Conservation (phyloP, 2,797 vertebrate species). For the Fratercula arctica region DNA sequence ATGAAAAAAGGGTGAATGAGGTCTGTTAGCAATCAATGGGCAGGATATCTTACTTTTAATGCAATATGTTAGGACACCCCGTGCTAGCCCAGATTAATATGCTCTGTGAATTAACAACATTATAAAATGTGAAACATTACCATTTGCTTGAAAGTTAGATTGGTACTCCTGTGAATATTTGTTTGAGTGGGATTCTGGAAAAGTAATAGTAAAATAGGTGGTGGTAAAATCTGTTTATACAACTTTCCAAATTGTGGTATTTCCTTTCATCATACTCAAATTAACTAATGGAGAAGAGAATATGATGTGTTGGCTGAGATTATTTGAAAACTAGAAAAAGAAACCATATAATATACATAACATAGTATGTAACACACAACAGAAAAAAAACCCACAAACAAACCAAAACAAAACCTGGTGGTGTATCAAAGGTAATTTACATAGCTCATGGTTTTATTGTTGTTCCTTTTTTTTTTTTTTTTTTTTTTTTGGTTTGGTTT, state of each 20-base stretch:
- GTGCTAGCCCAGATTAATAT: background rate
- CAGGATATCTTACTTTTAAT: background rate
- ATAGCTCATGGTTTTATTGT: accelerated
- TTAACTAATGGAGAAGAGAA: background rate
- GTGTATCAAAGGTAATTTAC: background rate
- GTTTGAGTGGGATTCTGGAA: background rate
- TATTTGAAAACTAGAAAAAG: background rate
- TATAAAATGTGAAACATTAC: background rate
- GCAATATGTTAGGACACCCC: background rate
- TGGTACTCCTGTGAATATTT: background rate
- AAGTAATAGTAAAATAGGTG: background rate
- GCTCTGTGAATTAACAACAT: background rate
- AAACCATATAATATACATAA: background rate
- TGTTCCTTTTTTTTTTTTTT: background rate
- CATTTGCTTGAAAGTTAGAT: background rate
- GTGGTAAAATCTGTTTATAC: background rate
- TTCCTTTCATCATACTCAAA: background rate
- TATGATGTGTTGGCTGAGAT: background rate
- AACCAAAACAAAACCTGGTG: accelerated
- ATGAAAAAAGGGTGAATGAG: background rate
- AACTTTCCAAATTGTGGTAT: background rate
- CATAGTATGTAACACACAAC: background rate
- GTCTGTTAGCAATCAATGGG: background rate
- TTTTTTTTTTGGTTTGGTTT: background rate
- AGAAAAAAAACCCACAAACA: background rate